Conservation (phyloP, 2,888 invertebrate genomes). For the Anarsia innoxiella region DNA sequence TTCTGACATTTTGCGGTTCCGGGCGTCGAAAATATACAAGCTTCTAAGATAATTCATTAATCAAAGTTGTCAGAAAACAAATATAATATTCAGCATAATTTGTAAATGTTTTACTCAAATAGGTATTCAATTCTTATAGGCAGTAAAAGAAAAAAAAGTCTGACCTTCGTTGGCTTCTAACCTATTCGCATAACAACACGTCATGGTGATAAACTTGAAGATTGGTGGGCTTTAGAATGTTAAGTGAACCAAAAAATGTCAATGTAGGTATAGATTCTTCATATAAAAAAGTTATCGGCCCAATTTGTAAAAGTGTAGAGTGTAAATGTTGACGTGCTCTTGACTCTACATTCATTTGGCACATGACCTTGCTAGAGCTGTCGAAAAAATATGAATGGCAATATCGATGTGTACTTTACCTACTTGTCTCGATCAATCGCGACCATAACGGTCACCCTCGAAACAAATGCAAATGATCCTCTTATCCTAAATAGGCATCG, state of each 20-base stretch:
- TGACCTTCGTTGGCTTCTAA: no score
- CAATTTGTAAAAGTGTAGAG: not conserved
- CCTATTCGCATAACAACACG: no score
- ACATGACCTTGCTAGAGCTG: conserved; percentile 2
- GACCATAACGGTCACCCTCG: conserved; percentile 18
- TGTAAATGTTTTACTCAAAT: no score
- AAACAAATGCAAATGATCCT: conserved; percentile 22
- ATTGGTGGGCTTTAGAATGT: no score
- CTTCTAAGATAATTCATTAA: no score
- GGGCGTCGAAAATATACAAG: conserved; percentile 15
- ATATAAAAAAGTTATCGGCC: not conserved
- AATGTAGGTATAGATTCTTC: not conserved
- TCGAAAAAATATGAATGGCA: not conserved
- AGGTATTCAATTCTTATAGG: no score
- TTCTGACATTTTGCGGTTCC: conserved; percentile 16
- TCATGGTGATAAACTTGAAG: no score
- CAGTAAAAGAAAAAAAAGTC: no score
- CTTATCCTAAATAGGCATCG: conserved; percentile 22
- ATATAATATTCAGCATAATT: no score
- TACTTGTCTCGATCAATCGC: not conserved
- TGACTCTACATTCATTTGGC: no score
- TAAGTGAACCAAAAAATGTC: no score
- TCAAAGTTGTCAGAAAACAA: conserved; percentile 21
- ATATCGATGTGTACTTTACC: not conserved
- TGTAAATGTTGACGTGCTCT: no score